Evolutionary conservation across 2,797 vertebrate species (phyloP).

Genomic region (Silurus lanzhouensis): DNA sequence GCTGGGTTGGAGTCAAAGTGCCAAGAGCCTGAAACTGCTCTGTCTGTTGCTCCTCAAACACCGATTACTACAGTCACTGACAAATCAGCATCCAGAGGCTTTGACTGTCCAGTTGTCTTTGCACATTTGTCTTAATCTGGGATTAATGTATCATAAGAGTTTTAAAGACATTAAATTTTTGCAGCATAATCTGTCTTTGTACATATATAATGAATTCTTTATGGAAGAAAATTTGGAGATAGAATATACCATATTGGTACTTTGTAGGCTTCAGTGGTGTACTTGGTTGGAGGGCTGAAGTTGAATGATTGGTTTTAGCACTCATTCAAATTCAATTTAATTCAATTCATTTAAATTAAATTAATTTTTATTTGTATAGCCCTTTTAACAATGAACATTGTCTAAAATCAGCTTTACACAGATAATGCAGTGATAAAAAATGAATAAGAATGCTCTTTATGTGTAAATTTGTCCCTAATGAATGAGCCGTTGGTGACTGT

Average conservation of each 20-base stretch:
- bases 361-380: no score
- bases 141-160: not conserved
- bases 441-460: no score
- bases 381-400: no score
- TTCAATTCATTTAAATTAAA: no score
- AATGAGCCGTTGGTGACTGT: no score
- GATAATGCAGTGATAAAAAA: no score
- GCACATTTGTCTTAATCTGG: not conserved
- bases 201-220: constrained; percentile 30
- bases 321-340: constrained; percentile 56
- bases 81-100: constrained; percentile 38
- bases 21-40: constrained; percentile 44
- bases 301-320: constrained; percentile 86
- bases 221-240: not conserved
- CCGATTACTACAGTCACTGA: constrained; percentile 39
- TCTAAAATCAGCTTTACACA: no score
- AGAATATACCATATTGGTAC: constrained; percentile 23
- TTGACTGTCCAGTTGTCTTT: constrained; percentile 38
- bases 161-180: not conserved
- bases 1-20: constrained; percentile 44
- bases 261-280: constrained; percentile 67
- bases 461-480: no score
- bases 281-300: constrained; percentile 41
- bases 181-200: constrained; percentile 16
- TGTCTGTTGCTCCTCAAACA: constrained; percentile 55